A percentile compares a stretch with the other conserved stretches of the same genome.
phyloP scores from a whole-genome alignment of 1,140 invertebrate genomes.

The Hypothenemus hampei region DNA sequence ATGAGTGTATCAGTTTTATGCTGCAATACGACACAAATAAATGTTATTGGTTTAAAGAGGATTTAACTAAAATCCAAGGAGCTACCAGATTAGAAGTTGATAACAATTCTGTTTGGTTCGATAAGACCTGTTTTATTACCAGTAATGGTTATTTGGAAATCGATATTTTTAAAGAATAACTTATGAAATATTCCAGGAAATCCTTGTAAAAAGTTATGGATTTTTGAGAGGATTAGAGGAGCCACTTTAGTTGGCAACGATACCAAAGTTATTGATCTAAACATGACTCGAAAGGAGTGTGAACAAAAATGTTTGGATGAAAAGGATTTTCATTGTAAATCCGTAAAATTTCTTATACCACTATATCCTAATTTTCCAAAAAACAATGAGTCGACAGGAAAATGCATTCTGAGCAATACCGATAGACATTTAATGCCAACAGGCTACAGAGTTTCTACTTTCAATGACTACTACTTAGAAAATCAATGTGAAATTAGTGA shows the following conservation, averaged over 20 bases:
- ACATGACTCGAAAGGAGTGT: conserved; percentile 47
- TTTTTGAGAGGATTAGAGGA: conserved; percentile 49
- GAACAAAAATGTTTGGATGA: conserved; percentile 49
- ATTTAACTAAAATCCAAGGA: conserved; percentile 34
- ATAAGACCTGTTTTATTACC: conserved; percentile 46
- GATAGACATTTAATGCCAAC: conserved; percentile 58
- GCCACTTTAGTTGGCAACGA: conserved; percentile 48
- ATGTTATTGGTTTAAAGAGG: conserved; percentile 47
- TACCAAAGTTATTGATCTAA: conserved; percentile 45
- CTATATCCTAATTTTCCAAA: conserved; percentile 34
- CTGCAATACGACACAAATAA: conserved; percentile 45
- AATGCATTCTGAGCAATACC: conserved; percentile 54
- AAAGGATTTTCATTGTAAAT: conserved; percentile 46
- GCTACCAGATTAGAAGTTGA: conserved; percentile 45
- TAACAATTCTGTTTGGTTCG: conserved; percentile 48
- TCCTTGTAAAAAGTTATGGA: conserved; percentile 44
- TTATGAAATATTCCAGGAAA: conserved; percentile 16
- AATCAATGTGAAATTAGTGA: conserved; percentile 50
- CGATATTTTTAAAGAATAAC: neutral
- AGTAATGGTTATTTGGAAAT: no score
- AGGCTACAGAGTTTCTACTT: conserved; percentile 56
- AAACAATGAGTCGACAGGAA: conserved; percentile 43
- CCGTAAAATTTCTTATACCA: conserved; percentile 47
- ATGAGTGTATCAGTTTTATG: conserved; percentile 47
- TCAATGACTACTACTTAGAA: conserved; percentile 59